Evolutionary conservation across 2,888 invertebrate species (phyloP).

Genomic region (Eulithis prunata): DNA sequence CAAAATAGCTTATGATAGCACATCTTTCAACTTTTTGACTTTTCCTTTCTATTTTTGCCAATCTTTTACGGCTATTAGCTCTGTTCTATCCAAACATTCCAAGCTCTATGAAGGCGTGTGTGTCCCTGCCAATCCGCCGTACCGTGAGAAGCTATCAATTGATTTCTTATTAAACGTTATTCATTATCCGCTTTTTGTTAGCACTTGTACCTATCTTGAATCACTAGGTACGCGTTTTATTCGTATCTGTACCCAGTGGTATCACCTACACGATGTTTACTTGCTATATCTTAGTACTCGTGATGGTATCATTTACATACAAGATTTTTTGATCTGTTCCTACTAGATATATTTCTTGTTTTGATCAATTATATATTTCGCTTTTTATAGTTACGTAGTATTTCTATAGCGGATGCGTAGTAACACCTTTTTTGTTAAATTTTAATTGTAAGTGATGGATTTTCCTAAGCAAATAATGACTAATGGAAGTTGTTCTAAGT

Average conservation of each 20-base stretch:
- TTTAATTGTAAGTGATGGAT: neutral
- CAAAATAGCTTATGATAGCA: too few relatives aligned
- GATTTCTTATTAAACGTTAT: constrained; percentile 42
- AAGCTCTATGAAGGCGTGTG: constrained; percentile 34
- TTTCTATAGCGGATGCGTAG: neutral
- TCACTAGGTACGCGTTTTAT: constrained; percentile 29
- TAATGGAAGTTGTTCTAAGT: neutral
- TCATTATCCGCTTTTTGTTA: constrained; percentile 40
- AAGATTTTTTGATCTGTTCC: too few relatives aligned
- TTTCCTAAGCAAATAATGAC: neutral
- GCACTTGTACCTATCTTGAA: constrained; percentile 31
- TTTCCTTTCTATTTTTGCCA: too few relatives aligned
- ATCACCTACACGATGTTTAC: constrained; percentile 32
- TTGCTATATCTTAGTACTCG: neutral
- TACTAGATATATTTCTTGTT: too few relatives aligned
- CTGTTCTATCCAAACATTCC: constrained; percentile 15
- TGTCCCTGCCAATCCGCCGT: constrained; percentile 41
- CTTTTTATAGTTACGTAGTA: too few relatives aligned
- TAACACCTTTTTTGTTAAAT: neutral
- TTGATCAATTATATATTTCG: too few relatives aligned
- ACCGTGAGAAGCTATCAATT: constrained; percentile 39
- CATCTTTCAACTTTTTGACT: too few relatives aligned
- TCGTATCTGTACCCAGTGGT: constrained; percentile 12
- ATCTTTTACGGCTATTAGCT: neutral
- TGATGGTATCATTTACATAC: too few relatives aligned